Base-by-base conservation (phyloP, 2,797 vertebrate genomes). In the Peromyscus eremicus region DNA sequence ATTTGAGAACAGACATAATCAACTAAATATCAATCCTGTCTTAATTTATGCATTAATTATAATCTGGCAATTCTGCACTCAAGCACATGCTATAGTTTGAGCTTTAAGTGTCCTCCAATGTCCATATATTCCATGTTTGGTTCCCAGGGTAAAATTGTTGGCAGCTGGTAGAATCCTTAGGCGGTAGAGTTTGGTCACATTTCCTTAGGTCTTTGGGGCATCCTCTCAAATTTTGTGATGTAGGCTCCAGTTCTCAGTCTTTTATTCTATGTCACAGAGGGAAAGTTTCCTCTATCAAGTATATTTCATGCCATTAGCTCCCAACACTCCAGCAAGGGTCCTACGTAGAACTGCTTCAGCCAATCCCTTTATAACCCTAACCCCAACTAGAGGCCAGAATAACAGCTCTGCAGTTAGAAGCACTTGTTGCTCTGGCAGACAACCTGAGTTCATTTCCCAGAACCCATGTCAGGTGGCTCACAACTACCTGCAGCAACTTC, bases 171-270 rank as follows among this genome's bases (percentile, higher is more conserved):
- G 34, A 71, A 37, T 23, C 34, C 1, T 68, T 52, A 29, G 40
- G 6, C 37, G 12, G 12, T 29, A 10, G n/a, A 14, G 8, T 25
- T 27, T 57, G 0, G 14, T 11, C 0, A 13, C 4, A 57, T 16
- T 37, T 19, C 14, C 4, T 71, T 55, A 73, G n/a, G 1, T 73
- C 5, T 29, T 25, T 2, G 14, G 49, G 14, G 1, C 0, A 40
- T 16, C 3, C 3, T 23, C 32, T 87, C 34, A 37, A 87, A 25
- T 37, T 27, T 14, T n/a, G 21, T 27, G 3, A 17, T 34, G 5
- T n/a, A 27, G 17, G 5, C 29, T 32, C 27, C 37, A n/a, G 21
- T 27, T 37, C 34, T 46, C 23, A 14, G 6, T 86, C 23, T 34
- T 34, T 60, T 37, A 60, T 0, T 40, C 12, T 5, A n/a, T 8